Evolutionary conservation across 2,797 vertebrate genomes (phyloP).

Genomic region (Acestrorhynchus altus): DNA sequence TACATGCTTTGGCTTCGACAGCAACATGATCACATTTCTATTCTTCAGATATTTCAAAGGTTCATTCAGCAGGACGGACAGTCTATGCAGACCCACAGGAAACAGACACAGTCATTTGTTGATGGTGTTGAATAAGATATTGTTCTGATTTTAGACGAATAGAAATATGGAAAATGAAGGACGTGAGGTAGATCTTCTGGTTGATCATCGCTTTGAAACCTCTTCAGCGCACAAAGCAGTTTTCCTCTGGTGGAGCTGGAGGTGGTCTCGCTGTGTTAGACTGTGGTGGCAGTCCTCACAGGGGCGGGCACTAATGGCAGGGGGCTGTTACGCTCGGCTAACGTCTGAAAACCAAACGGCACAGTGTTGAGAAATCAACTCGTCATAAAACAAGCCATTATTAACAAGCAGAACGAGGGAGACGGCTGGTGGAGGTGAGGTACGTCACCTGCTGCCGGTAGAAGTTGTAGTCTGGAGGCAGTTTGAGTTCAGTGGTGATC

Average conservation of each 20-base stretch:
- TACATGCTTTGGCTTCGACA: no score
- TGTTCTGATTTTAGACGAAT: no score
- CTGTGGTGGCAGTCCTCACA: conserved; percentile 76
- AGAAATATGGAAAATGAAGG: not conserved
- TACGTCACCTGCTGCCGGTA: conserved; percentile 62
- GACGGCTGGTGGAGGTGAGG: not conserved
- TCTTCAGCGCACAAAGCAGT: not conserved
- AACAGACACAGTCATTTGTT: no score
- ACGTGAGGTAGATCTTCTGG: not conserved
- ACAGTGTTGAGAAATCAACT: no score
- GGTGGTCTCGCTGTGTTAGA: conserved; percentile 54
- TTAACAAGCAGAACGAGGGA: not conserved
- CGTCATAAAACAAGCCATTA: not conserved
- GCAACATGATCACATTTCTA: no score
- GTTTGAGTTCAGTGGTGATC: conserved; percentile 59
- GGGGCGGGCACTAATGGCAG: conserved; percentile 65
- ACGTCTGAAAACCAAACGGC: conserved; percentile 58
- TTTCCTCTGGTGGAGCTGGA: no score
- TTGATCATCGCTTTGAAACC: not conserved
- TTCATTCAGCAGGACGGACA: no score
- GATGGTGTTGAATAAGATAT: no score
- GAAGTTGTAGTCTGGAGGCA: conserved; percentile 67
- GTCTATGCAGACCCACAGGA: no score
- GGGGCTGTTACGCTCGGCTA: conserved; percentile 60
- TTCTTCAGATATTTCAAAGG: no score